These are phyloP conservation scores for Macheiramphus alcinus DNA, from an alignment of 2,113 vertebrate species.

Conservation along the genomic window DNA sequence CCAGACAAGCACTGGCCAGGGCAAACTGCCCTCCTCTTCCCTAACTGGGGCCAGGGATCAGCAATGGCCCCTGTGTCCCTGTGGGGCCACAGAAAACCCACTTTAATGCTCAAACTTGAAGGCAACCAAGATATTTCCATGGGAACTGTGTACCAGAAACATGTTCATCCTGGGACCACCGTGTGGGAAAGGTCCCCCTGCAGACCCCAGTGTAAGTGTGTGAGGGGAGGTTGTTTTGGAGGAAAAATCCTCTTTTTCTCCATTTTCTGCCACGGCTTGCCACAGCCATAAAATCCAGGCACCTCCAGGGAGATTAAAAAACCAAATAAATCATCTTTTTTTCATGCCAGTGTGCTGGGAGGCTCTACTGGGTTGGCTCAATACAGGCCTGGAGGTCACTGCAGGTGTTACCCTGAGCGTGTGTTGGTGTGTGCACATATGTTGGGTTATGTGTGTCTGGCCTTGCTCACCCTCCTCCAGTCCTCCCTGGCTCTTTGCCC, in stretches of 20 bases:
- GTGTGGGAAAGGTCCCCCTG: background rate
- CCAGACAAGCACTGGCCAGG: background rate
- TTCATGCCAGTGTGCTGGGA: background rate
- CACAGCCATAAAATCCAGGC: background rate
- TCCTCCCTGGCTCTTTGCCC: background rate
- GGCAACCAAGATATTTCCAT: background rate
- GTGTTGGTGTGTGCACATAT: no score
- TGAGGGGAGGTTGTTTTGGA: background rate
- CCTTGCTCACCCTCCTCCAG: background rate
- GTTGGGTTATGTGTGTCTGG: background rate
- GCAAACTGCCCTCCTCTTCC: background rate
- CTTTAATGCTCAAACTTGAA: background rate
- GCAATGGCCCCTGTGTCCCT: background rate
- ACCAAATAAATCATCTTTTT: background rate
- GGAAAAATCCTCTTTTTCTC: background rate
- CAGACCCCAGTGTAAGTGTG: background rate
- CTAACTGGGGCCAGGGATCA: background rate
- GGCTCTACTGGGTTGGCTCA: background rate
- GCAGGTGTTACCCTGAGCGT: background rate
- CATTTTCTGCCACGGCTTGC: background rate
- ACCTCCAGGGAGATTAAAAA: background rate
- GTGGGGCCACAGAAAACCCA: background rate
- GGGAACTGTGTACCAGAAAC: background rate
- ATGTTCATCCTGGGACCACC: fast-evolving
- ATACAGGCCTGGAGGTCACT: background rate